Evolutionary conservation across 2,888 invertebrate species (phyloP).

Genomic region (Volucella inflata): DNA sequence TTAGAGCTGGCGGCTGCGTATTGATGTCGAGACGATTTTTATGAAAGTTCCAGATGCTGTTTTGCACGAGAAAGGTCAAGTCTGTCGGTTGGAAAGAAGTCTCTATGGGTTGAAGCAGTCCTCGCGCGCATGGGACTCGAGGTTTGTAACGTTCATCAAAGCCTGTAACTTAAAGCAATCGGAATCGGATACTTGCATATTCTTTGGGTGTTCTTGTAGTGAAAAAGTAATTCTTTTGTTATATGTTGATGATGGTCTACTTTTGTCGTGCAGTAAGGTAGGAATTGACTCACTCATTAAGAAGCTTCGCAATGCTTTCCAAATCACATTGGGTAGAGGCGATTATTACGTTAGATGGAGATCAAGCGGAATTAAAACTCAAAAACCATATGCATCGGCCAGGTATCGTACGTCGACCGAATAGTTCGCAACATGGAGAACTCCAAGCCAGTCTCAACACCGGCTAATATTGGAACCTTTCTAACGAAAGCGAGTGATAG

Average conservation of each 20-base stretch:
- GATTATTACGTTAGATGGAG: slow-evolving; percentile 1
- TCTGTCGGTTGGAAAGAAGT: slow-evolving; percentile 19
- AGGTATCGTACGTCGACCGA: neutral
- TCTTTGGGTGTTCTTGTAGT: too few relatives aligned
- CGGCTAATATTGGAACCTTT: too few relatives aligned
- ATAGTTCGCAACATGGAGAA: slow-evolving; percentile 16
- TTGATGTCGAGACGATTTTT: neutral
- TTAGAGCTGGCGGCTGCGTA: too few relatives aligned
- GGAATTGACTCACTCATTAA: too few relatives aligned
- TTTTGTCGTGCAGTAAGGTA: too few relatives aligned
- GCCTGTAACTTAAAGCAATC: too few relatives aligned
- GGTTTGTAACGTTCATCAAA: too few relatives aligned
- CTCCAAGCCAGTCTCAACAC: too few relatives aligned
- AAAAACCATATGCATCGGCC: slow-evolving; percentile 14
- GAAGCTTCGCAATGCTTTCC: neutral
- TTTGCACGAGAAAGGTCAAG: neutral
- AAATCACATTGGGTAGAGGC: slow-evolving; percentile 15
- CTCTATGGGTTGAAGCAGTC: neutral
- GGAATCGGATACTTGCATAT: too few relatives aligned
- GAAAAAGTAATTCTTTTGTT: too few relatives aligned
- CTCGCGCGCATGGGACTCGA: neutral
- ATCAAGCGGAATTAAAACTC: neutral
- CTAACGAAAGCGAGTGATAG: too few relatives aligned
- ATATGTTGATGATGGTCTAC: too few relatives aligned
- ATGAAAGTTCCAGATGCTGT: slow-evolving; percentile 11